Base-by-base conservation (phyloP, 2,888 invertebrate species). In the Andricus quercusramuli region DNA sequence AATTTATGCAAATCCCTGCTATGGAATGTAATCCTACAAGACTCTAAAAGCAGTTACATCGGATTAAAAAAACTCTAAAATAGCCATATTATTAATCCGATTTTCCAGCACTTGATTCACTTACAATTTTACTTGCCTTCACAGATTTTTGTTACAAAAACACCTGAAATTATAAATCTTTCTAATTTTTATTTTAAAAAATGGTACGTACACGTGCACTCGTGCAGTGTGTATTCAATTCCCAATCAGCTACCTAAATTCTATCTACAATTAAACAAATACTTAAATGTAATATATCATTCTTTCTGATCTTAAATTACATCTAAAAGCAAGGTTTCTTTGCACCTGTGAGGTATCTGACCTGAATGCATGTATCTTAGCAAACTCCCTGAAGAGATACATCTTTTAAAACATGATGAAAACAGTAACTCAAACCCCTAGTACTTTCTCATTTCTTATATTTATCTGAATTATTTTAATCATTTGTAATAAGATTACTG, bases 341-440 rank as follows among this genome's bases (percentile, higher is more conserved):
- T 81, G 85, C 89, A 88, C 85, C 86, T 88, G 67, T 89, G 88
- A 81, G 89, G 85, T 81, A 81, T 89, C 88, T 82, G 89, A 89
- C 89, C 88, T 89, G 85, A 84, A 89, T 89, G n/a, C 83, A 81
- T 81, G 11, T 17, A 47, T 68, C 37, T n/a, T 41, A 47, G 47
- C 47, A 47, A 15, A 47, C 47, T 47, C 47, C 47, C 47, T 15
- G 17, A 47, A 17, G 22, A 70, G 47, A 51, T 56, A 32, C 56
- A 74, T 74, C 56, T 32, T 20, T 29, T n/a, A n/a, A 56, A 32
- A 74, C 25, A 6, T 56, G 51, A 51, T 29, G 15, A 62, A 62
- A 15, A 62, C 25, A 29, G 15, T 62, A 62, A 15, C 62, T 15
- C 17, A 29, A 62, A 62, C 2, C 15, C 6, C 15, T 13, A 62